A percentile compares a stretch with the other conserved stretches of the same genome.
Evolutionary conservation across 1,140 invertebrate genomes (phyloP).

Genomic region (Heliconius congener): DNA sequence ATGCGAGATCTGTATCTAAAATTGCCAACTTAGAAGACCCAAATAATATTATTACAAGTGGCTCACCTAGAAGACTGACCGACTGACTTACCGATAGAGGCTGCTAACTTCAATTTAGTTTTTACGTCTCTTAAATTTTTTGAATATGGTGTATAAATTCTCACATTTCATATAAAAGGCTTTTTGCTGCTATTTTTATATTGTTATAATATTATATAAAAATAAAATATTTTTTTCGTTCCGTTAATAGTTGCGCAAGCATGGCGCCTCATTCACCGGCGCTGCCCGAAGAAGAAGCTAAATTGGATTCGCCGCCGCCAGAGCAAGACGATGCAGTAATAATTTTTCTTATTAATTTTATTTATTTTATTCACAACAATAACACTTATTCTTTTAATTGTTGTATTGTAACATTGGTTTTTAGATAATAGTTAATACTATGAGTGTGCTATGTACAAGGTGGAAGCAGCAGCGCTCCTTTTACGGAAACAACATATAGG

Average conservation of each 20-base stretch:
- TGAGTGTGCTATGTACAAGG: too few relatives aligned
- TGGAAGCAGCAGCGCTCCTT: too few relatives aligned
- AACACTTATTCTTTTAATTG: too few relatives aligned
- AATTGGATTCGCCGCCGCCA: slow-evolving; percentile 44
- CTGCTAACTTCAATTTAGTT: background rate
- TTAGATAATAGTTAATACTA: too few relatives aligned
- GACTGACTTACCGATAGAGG: too few relatives aligned
- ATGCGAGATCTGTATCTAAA: too few relatives aligned
- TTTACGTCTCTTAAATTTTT: background rate
- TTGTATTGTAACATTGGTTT: too few relatives aligned
- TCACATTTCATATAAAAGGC: background rate
- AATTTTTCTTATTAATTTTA: background rate
- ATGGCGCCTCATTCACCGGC: slow-evolving; percentile 50
- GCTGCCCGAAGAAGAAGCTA: slow-evolving; percentile 59
- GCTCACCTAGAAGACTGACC: too few relatives aligned
- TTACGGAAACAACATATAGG: too few relatives aligned
- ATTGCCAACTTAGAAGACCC: background rate
- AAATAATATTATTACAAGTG: too few relatives aligned
- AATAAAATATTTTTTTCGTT: background rate
- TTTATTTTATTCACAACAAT: background rate
- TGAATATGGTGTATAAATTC: background rate
- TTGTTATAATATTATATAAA: background rate
- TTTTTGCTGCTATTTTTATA: too few relatives aligned
- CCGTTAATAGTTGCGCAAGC: slow-evolving; percentile 52
- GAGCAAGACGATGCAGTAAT: slow-evolving; percentile 46